phyloP scores from a whole-genome alignment of 1,140 invertebrate genomes.

The Papilio helenus region DNA sequence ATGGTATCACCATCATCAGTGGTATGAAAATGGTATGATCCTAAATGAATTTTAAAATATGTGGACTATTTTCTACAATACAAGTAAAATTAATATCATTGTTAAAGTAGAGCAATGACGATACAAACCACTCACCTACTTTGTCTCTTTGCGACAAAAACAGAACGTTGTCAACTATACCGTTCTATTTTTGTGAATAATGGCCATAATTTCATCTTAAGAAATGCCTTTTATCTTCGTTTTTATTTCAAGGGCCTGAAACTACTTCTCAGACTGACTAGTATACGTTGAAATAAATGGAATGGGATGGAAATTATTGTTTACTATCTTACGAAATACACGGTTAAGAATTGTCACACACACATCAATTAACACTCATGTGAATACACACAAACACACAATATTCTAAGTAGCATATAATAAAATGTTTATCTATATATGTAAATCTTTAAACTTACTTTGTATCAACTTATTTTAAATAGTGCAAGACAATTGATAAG shows the following conservation, averaged over 20 bases:
- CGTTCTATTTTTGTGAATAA: slow-evolving; percentile 29
- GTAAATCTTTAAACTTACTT: too few relatives aligned
- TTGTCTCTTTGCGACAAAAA: slow-evolving; percentile 21
- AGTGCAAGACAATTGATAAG: too few relatives aligned
- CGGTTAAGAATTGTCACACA: not conserved
- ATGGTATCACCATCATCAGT: too few relatives aligned
- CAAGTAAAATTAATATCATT: not conserved
- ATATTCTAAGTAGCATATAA: too few relatives aligned
- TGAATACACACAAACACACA: too few relatives aligned
- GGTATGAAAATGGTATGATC: too few relatives aligned
- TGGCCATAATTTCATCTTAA: slow-evolving; percentile 22
- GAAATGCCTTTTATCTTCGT: slow-evolving; percentile 19
- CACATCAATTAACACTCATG: too few relatives aligned
- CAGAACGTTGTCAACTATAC: slow-evolving; percentile 22
- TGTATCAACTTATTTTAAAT: too few relatives aligned
- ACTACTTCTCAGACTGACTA: not conserved
- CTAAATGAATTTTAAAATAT: not conserved
- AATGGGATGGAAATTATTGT: not conserved
- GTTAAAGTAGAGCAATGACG: slow-evolving; percentile 25
- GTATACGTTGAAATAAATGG: not conserved
- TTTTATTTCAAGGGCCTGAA: slow-evolving; percentile 19
- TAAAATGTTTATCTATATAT: too few relatives aligned
- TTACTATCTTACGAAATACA: not conserved
- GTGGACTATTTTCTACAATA: not conserved
- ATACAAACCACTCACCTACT: slow-evolving; percentile 25